A percentile compares a stretch with the other conserved stretches of the same genome.
These are phyloP conservation scores for Oeneis ivallda DNA, from an alignment of 2,888 invertebrate species.

Conservation along the genomic window DNA sequence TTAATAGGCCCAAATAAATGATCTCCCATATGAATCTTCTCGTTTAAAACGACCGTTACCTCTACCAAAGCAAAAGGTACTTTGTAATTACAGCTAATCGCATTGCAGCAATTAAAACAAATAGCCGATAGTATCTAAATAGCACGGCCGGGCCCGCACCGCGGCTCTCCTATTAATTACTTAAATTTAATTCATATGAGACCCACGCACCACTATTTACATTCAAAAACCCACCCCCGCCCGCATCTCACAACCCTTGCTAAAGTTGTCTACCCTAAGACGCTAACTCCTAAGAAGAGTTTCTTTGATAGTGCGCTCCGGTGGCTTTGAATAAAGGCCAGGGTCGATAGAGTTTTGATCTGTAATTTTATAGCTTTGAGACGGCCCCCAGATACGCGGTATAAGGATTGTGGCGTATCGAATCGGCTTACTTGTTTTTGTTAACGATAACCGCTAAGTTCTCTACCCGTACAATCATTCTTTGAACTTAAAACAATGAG, in stretches of 20 bases:
- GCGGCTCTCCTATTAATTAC: conserved; percentile 73
- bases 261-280: conserved; percentile 78
- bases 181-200: conserved; percentile 81
- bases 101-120: conserved; percentile 49
- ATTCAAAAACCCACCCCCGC: conserved; percentile 75
- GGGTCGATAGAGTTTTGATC: conserved; percentile 80
- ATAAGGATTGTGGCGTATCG: conserved; percentile 69
- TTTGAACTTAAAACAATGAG: conserved; percentile 29
- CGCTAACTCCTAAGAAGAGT: conserved; percentile 78
- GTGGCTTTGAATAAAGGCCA: conserved; percentile 76
- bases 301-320: conserved; percentile 81
- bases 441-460: conserved; percentile 42
- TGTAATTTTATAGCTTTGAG: conserved; percentile 81
- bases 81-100: conserved; percentile 62
- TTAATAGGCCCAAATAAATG: neutral
- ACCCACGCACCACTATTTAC: conserved; percentile 75
- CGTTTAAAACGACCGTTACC: conserved; percentile 1
- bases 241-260: conserved; percentile 77
- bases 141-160: conserved; percentile 40
- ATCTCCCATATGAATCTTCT: neutral
- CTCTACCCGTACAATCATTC: conserved; percentile 25
- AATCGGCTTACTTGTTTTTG: conserved; percentile 59
- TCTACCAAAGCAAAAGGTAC: conserved; percentile 5
- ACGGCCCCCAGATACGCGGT: conserved; percentile 65
- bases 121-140: conserved; percentile 54